Evolutionary conservation across 2,888 invertebrate genomes (phyloP).

Genomic region (Gymnosoma rotundatum): DNA sequence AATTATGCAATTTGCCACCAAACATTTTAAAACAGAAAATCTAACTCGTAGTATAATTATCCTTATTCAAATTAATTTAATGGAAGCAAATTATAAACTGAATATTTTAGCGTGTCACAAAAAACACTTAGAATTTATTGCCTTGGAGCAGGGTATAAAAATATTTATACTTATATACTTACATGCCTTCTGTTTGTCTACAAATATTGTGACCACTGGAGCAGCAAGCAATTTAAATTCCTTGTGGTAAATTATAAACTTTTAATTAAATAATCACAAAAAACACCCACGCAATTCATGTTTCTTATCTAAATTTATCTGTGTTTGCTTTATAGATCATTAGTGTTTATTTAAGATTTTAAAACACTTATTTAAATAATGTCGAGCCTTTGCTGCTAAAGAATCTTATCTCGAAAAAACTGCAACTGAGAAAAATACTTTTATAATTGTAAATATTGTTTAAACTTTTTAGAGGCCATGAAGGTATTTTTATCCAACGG

Average conservation of each 20-base stretch:
- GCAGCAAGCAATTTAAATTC: constrained; percentile 42
- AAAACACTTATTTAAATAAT: constrained; percentile 31
- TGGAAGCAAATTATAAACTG: background rate
- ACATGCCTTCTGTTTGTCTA: constrained; percentile 20
- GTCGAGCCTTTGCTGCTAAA: background rate
- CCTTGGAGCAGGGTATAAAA: constrained; percentile 35
- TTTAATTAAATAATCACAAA: constrained; percentile 25
- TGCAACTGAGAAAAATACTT: too few relatives aligned
- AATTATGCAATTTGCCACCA: too few relatives aligned
- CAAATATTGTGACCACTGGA: constrained; percentile 35
- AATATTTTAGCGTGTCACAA: background rate
- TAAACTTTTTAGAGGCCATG: too few relatives aligned
- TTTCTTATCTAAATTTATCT: constrained; percentile 29
- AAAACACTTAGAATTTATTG: background rate
- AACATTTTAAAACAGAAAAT: too few relatives aligned
- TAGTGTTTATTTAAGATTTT: constrained; percentile 44
- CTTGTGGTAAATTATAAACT: constrained; percentile 40
- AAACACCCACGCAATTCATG: constrained; percentile 27
- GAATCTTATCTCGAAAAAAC: too few relatives aligned
- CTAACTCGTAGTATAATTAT: too few relatives aligned
- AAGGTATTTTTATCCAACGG: too few relatives aligned
- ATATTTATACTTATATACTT: constrained; percentile 39
- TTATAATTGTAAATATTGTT: too few relatives aligned
- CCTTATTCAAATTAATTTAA: too few relatives aligned
- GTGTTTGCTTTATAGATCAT: background rate